Conservation (phyloP, 2,888 invertebrate genomes). For the Apamea monoglypha region DNA sequence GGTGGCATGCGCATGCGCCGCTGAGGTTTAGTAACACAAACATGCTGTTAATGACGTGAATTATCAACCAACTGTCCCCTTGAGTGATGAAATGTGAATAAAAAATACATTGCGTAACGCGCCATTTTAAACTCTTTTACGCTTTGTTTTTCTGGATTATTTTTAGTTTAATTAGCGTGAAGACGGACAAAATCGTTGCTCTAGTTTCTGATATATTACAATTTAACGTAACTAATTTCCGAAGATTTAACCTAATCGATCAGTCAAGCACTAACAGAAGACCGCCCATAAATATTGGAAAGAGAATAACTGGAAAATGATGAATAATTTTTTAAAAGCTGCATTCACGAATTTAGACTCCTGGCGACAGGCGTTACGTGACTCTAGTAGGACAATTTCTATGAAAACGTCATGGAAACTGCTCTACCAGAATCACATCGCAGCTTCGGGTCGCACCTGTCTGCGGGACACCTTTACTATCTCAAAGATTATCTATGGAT, state of each 20-base stretch:
- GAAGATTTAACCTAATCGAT: slow-evolving; percentile 26
- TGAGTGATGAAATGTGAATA: slow-evolving; percentile 83
- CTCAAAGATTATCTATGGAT: slow-evolving; percentile 39
- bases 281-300: slow-evolving; percentile 7
- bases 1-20: slow-evolving; percentile 72
- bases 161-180: slow-evolving; percentile 52
- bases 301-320: background rate
- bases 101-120: slow-evolving; percentile 82
- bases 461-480: slow-evolving; percentile 5
- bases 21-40: slow-evolving; percentile 75
- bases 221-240: slow-evolving; percentile 15
- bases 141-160: slow-evolving; percentile 57
- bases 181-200: slow-evolving; percentile 27
- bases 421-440: background rate
- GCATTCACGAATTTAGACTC: slow-evolving; percentile 26
- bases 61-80: slow-evolving; percentile 82
- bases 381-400: background rate
- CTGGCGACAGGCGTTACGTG: background rate
- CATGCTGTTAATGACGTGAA: slow-evolving; percentile 83
- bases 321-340: slow-evolving; percentile 11
- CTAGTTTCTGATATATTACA: slow-evolving; percentile 34
- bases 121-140: slow-evolving; percentile 67
- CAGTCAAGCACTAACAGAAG: slow-evolving; percentile 6
- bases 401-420: background rate
- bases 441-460: background rate